These are phyloP conservation scores for Drosophila engyochracea DNA, from an alignment of 2,888 invertebrate genomes.

Conservation along the genomic window DNA sequence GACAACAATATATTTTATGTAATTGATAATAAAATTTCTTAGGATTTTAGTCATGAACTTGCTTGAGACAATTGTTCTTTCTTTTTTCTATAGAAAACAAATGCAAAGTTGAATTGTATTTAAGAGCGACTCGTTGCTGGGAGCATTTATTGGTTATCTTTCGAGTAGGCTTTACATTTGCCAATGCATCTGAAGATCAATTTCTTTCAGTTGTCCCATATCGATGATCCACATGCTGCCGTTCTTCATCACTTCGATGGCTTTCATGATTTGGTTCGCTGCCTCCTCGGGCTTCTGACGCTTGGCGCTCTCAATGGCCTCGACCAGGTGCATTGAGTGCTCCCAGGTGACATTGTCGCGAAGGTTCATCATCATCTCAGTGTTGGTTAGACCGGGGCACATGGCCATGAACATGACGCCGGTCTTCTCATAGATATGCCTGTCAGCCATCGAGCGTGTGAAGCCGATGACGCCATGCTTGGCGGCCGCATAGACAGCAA, in stretches of 20 bases:
- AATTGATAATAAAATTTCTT: too few relatives aligned
- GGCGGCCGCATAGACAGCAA: conserved; percentile 82
- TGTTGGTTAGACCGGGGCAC: conserved; percentile 82
- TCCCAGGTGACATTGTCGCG: conserved; percentile 80
- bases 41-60: too few relatives aligned
- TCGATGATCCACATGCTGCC: conserved; percentile 83
- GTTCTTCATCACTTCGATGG: conserved; percentile 82
- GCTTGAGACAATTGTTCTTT: too few relatives aligned
- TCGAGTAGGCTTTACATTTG: conserved; percentile 61
- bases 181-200: conserved; percentile 76
- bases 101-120: neutral
- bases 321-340: conserved; percentile 72
- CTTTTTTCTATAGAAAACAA: neutral
- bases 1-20: too few relatives aligned
- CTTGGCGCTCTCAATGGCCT: conserved; percentile 73
- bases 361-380: conserved; percentile 82
- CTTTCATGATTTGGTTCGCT: conserved; percentile 76
- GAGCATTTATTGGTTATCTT: neutral
- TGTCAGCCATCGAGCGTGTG: conserved; percentile 82
- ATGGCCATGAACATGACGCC: conserved; percentile 82
- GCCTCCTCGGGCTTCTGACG: conserved; percentile 83
- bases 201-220: conserved; percentile 80
- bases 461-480: conserved; percentile 84
- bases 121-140: neutral
- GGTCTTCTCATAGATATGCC: conserved; percentile 74